Evolutionary conservation across 2,797 vertebrate species (phyloP), one percentile per base, ranked within the genome.

Genomic region (Muraenolepis orangiensis): DNA sequence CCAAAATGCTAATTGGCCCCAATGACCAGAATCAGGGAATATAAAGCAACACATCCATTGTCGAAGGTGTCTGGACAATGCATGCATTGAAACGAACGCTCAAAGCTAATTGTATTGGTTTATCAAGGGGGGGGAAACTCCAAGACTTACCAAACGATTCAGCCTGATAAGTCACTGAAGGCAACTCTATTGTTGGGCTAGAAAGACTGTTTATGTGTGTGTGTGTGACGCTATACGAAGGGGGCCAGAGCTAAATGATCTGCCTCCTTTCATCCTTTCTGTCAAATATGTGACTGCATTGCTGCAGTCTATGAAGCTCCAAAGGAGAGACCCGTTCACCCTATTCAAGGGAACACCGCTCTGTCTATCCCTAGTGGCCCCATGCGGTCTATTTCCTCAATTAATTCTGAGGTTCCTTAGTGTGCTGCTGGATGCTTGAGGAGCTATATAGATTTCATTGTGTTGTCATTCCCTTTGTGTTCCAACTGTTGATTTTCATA

Each of bases 231-330:
- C 83, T 86, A 77, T 83, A 82, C 30, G 76, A 90, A 78, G 79
- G 83, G 87, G 79, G 81, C 77, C 74, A 67, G 71, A 38, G 31
- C 32, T 57, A 40, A 20, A 76, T 81, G 69, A 26, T 64, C 61
- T 32, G 69, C 80, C 82, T 88, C 81, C 51, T 72, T 80, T 74
- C 80, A 81, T 88, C 81, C 51, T 72, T 80, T 74, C 81, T 91
- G 81, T 89, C 77, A 84, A n/a, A n/a, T n/a, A 86, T 82, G 84
- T 81, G 85, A 82, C 76, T 89, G 88, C 91, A 93, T 93, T 92
- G 89, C 84, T 91, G 92, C 92, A 90, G 90, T 91, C 89, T 89
- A 80, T 76, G 83, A 88, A 82, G 76, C 82, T 80, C 85, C 74
- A 85, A 86, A 87, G 82, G 85, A 90, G 74, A 82, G 85, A 81